Conservation (phyloP, 2,888 invertebrate species). For the Ennomos erosarius region DNA sequence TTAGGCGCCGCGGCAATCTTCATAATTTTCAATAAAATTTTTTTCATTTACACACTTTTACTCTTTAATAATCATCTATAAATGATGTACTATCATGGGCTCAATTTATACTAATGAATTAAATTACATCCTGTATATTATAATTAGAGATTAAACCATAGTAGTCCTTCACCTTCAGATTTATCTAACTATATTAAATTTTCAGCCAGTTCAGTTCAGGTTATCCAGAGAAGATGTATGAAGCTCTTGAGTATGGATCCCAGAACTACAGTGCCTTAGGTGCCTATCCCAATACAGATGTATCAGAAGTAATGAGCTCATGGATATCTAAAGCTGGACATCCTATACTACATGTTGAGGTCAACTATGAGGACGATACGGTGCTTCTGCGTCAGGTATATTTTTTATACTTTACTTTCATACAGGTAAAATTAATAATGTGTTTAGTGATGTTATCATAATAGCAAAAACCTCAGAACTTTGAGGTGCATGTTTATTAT, state of each 20-base stretch:
- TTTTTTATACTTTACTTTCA: neutral
- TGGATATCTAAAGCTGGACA: conserved; percentile 75
- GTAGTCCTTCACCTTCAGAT: no score
- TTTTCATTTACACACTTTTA: no score
- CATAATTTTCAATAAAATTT: no score
- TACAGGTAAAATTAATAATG: neutral
- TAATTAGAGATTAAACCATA: no score
- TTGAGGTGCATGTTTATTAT: no score
- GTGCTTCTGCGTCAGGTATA: conserved; percentile 68
- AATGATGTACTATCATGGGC: no score
- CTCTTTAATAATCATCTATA: no score
- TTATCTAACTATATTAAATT: neutral
- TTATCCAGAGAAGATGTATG: conserved; percentile 78
- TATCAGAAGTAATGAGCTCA: conserved; percentile 66
- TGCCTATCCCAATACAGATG: conserved; percentile 53
- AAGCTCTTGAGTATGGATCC: conserved; percentile 69
- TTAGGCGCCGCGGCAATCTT: no score
- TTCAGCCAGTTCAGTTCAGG: conserved; percentile 72
- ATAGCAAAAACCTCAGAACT: no score
- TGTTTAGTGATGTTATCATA: no score
- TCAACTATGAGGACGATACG: conserved; percentile 61
- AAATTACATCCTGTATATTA: no score
- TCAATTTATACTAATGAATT: no score
- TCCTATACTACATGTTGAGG: conserved; percentile 65
- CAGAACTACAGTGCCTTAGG: conserved; percentile 51